Percentiles rank a stretch among this genome's conserved stretches.
Conservation (phyloP, 2,888 invertebrate genomes). For the Exephanes ischioxanthus region DNA sequence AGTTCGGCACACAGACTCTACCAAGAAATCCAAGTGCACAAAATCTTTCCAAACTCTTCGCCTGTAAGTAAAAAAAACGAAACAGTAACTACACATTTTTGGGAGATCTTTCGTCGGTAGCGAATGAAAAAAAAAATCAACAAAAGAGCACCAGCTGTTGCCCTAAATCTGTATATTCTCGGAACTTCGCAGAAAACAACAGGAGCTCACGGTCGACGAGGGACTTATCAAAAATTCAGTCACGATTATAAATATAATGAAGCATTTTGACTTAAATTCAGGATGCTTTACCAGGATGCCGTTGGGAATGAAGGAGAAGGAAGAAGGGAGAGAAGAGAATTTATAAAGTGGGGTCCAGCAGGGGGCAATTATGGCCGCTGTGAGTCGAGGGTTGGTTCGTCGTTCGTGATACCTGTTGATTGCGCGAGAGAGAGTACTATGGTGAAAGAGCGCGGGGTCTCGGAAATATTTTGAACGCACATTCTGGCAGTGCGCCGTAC, state of each 20-base stretch:
- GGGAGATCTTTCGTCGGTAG: slow-evolving; percentile 14
- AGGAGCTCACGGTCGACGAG: slow-evolving; percentile 29
- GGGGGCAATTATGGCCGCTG: slow-evolving; percentile 66
- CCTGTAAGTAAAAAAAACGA: background rate
- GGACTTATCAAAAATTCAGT: slow-evolving; percentile 63
- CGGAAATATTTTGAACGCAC: slow-evolving; percentile 44
- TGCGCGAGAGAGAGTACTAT: slow-evolving; percentile 51
- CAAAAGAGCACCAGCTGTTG: slow-evolving; percentile 47
- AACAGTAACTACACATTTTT: background rate
- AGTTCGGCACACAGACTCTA: background rate
- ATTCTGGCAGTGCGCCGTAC: slow-evolving; percentile 9
- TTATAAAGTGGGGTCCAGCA: slow-evolving; percentile 65
- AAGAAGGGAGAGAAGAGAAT: slow-evolving; percentile 57
- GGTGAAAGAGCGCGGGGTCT: slow-evolving; percentile 26
- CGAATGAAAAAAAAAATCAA: background rate
- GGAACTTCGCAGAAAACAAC: slow-evolving; percentile 42
- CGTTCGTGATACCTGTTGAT: slow-evolving; percentile 70
- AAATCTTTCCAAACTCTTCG: slow-evolving; percentile 9
- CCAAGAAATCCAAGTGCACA: background rate
- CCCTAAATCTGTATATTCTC: slow-evolving; percentile 27
- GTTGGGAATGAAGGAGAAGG: slow-evolving; percentile 4
- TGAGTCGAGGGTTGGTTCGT: slow-evolving; percentile 64
- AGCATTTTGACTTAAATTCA: slow-evolving; percentile 55
- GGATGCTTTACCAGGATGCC: slow-evolving; percentile 37
- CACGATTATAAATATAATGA: slow-evolving; percentile 67